Percentiles rank a stretch among this genome's conserved stretches.
Evolutionary conservation across 2,113 vertebrate species (phyloP).

Genomic region (Sylvilagus bachmani): DNA sequence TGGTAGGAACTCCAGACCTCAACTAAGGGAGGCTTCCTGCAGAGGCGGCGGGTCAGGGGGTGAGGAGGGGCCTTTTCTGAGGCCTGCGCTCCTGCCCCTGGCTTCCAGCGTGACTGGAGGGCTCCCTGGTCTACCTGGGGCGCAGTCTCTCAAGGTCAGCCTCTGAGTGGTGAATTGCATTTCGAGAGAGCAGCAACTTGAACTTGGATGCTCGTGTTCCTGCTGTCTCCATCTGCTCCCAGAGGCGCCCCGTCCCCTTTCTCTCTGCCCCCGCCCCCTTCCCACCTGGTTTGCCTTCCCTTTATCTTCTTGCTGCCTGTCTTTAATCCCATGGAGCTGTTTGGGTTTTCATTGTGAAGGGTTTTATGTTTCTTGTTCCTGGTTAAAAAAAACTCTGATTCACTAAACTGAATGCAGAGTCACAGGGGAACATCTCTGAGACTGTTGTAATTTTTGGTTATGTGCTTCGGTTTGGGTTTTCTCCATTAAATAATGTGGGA

Average conservation of each 20-base stretch:
- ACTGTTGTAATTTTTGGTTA: slow-evolving; percentile 17
- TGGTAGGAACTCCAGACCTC: background rate
- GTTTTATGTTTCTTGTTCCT: slow-evolving; percentile 11
- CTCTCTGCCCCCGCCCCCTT: background rate
- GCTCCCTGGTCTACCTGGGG: no score
- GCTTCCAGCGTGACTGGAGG: background rate
- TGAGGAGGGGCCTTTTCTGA: background rate
- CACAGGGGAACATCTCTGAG: background rate
- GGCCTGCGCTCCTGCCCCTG: background rate
- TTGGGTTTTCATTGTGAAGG: background rate
- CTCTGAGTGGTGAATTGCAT: background rate
- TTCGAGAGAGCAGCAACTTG: background rate
- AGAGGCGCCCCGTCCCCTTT: background rate
- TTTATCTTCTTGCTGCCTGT: background rate
- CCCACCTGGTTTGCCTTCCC: background rate
- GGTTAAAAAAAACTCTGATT: background rate
- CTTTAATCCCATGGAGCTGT: background rate
- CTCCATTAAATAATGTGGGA: background rate
- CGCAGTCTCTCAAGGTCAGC: background rate
- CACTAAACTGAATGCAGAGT: background rate
- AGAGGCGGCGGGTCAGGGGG: background rate
- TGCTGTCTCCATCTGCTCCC: background rate
- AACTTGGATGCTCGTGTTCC: no score
- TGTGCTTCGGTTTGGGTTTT: background rate
- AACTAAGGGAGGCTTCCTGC: background rate